These are phyloP conservation scores for Diplodus puntazzo DNA, from an alignment of 2,797 vertebrate genomes.

Conservation along the genomic window DNA sequence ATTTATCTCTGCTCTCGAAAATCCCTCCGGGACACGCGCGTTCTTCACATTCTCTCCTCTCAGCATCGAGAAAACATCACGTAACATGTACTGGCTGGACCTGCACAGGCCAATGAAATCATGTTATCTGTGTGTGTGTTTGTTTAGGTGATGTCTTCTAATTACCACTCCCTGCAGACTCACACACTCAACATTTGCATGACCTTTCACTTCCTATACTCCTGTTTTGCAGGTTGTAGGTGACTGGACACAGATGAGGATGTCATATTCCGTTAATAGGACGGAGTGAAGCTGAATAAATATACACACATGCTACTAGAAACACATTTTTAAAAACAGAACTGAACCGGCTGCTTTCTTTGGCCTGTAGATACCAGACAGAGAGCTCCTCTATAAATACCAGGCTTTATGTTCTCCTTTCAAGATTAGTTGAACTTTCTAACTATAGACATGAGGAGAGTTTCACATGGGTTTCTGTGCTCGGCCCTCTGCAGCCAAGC, in stretches of 20 bases:
- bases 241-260: conserved; percentile 8
- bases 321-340: background rate
- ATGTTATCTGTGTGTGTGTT: background rate
- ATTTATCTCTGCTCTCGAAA: background rate
- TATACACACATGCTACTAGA: background rate
- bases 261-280: background rate
- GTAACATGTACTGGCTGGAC: background rate
- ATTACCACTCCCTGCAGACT: conserved; percentile 4
- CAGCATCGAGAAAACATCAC: background rate
- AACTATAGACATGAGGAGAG: conserved; percentile 22
- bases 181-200: background rate
- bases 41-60: conserved; percentile 7
- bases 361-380: background rate
- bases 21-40: background rate
- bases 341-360: background rate
- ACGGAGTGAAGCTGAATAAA: background rate
- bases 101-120: background rate
- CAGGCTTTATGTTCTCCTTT: conserved; percentile 35
- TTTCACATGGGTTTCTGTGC: conserved; percentile 6
- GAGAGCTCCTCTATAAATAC: conserved; percentile 16
- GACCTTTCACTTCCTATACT: background rate
- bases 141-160: background rate
- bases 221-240: background rate
- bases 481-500: background rate
- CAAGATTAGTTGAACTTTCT: conserved; percentile 12